A percentile compares a stretch with the other conserved stretches of the same genome.
Conservation (phyloP, 1,140 invertebrate genomes). For the Procambarus clarkii region DNA sequence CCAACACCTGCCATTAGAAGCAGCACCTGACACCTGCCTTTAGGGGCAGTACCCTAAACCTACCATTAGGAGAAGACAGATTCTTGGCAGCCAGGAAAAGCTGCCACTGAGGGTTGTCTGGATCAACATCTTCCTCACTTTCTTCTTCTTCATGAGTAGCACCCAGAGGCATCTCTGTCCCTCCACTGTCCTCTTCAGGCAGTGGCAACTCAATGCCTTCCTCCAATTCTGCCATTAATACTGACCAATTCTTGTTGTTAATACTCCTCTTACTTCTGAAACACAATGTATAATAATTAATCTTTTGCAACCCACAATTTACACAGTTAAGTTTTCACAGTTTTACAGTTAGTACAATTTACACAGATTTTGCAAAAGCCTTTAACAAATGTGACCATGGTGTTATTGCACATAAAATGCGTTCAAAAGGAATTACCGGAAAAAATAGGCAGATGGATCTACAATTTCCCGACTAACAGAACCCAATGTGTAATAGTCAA, state of each 20-base stretch:
- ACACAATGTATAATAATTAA: not conserved
- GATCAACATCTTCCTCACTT: constrained; percentile 75
- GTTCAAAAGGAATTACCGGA: too few relatives aligned
- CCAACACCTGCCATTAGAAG: too few relatives aligned
- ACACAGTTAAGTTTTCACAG: too few relatives aligned
- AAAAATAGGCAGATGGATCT: too few relatives aligned
- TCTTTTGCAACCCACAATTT: too few relatives aligned
- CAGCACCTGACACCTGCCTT: too few relatives aligned
- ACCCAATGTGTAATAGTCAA: too few relatives aligned
- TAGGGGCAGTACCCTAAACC: constrained; percentile 43
- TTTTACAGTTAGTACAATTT: too few relatives aligned
- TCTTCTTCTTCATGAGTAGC: constrained; percentile 78
- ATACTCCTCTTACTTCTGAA: constrained; percentile 76
- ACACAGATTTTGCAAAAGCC: too few relatives aligned
- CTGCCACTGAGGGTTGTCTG: constrained; percentile 86
- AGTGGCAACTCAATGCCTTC: constrained; percentile 76
- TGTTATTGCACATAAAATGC: too few relatives aligned
- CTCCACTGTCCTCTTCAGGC: constrained; percentile 79
- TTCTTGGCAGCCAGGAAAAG: constrained; percentile 87
- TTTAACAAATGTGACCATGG: too few relatives aligned
- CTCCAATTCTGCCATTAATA: constrained; percentile 80
- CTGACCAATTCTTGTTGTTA: constrained; percentile 78
- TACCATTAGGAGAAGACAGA: constrained; percentile 82
- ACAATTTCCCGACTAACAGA: too few relatives aligned
- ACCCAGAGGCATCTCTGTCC: constrained; percentile 81